Conservation (phyloP, 1,140 invertebrate species). For the Xylocopa sonorina region DNA sequence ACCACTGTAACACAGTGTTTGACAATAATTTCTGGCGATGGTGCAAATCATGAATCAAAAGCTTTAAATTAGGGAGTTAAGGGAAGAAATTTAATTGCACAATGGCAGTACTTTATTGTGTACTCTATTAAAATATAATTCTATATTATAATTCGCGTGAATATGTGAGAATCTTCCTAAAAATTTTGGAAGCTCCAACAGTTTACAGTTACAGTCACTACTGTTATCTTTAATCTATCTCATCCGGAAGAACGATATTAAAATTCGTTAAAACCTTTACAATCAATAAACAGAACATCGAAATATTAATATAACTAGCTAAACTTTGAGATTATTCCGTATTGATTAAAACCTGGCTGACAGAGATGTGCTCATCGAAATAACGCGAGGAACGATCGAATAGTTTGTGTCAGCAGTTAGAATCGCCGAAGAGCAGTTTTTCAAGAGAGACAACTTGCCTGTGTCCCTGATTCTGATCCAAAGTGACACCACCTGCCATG, state of each 20-base stretch:
- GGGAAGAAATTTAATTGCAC: background rate
- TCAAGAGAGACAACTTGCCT: constrained; percentile 79
- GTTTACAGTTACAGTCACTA: background rate
- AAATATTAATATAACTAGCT: background rate
- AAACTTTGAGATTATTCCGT: background rate
- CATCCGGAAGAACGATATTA: background rate
- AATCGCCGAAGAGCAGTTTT: constrained; percentile 77
- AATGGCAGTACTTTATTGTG: background rate
- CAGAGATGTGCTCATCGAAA: background rate
- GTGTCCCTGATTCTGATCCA: constrained; percentile 63
- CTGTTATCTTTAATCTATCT: background rate
- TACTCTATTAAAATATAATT: constrained; percentile 14
- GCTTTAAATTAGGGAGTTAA: background rate
- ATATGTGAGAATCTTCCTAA: background rate
- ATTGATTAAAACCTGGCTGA: background rate
- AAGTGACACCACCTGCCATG: background rate
- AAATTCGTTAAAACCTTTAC: background rate
- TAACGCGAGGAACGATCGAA: background rate
- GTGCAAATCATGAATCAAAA: background rate
- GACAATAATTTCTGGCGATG: constrained; percentile 15
- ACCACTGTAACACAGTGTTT: constrained; percentile 54
- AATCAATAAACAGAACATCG: background rate
- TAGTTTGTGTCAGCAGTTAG: constrained; percentile 67
- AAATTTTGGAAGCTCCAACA: constrained; percentile 23
- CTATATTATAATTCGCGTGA: background rate